These are phyloP conservation scores for Trissoscelio sp. DNA, from an alignment of 2,888 invertebrate genomes.

Conservation along the genomic window DNA sequence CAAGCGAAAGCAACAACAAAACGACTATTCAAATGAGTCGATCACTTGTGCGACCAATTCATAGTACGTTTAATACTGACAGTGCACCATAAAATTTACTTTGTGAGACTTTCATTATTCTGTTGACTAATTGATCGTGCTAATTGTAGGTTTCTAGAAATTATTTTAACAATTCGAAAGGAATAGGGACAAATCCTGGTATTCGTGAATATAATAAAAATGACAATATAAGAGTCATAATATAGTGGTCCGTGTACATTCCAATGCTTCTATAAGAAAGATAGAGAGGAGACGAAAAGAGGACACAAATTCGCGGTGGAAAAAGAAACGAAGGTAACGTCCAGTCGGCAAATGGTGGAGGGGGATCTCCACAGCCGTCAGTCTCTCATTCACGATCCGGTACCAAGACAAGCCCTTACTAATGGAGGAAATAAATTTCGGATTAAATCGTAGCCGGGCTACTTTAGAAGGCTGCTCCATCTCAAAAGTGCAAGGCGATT, in stretches of 20 bases:
- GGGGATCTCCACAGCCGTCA: conserved; percentile 73
- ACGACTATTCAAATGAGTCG: conserved; percentile 58
- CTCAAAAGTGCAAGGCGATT: conserved; percentile 75
- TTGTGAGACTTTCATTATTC: background rate
- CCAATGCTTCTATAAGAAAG: conserved; percentile 77
- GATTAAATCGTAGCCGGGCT: conserved; percentile 83
- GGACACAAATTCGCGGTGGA: conserved; percentile 55
- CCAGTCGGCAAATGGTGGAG: conserved; percentile 28
- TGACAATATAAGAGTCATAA: conserved; percentile 83
- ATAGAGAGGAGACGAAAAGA: conserved; percentile 57
- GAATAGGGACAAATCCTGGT: conserved; percentile 19
- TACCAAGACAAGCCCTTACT: conserved; percentile 83
- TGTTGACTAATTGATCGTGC: conserved; percentile 13
- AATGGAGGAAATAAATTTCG: conserved; percentile 84
- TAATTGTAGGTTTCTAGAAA: background rate
- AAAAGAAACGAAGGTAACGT: conserved; percentile 38
- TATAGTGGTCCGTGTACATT: conserved; percentile 82
- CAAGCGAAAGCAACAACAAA: conserved; percentile 34
- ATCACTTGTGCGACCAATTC: conserved; percentile 42
- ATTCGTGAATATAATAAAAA: conserved; percentile 79
- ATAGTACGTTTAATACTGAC: conserved; percentile 31
- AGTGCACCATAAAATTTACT: background rate
- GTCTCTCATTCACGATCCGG: conserved; percentile 81
- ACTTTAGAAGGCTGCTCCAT: conserved; percentile 82
- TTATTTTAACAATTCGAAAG: background rate